Conservation (phyloP, 1,140 invertebrate genomes). For the Mercenaria mercenaria region DNA sequence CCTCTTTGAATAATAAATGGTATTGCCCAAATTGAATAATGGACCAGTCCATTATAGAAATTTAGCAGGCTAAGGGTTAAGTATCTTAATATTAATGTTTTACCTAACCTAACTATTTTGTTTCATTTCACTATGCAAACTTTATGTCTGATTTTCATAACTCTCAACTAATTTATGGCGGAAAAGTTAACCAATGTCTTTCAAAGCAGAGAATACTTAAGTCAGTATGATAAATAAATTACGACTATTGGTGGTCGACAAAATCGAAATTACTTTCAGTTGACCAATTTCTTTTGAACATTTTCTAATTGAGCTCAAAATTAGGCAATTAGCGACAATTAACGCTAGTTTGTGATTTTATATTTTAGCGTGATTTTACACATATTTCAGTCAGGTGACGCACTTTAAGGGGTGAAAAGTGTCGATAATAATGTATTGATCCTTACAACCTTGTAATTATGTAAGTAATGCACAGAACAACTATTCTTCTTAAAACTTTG, state of each 20-base stretch:
- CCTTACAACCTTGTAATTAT: conserved; percentile 42
- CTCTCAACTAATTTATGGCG: neutral
- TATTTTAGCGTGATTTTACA: conserved; percentile 29
- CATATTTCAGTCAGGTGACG: neutral
- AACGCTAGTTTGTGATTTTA: conserved; percentile 13
- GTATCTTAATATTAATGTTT: too few species aligned
- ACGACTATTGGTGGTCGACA: conserved; percentile 2
- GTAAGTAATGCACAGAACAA: neutral
- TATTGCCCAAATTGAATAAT: too few species aligned
- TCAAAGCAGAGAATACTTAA: conserved; percentile 1
- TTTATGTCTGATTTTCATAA: neutral
- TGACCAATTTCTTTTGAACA: conserved; percentile 45
- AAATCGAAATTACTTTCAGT: conserved; percentile 28
- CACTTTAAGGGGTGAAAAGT: conserved; percentile 14
- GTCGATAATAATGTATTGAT: conserved; percentile 43
- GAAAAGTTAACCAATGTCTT: neutral
- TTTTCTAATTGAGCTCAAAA: conserved; percentile 32
- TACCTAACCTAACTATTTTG: too few species aligned
- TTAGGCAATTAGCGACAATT: conserved; percentile 50
- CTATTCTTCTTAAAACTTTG: neutral
- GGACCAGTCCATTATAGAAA: too few species aligned
- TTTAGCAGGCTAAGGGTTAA: too few species aligned
- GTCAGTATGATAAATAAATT: neutral
- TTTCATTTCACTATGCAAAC: too few species aligned
- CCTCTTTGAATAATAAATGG: too few species aligned